Evolutionary conservation across 23 tunicate species (phyloP).

Genomic region (Botrylloides violaceus): DNA sequence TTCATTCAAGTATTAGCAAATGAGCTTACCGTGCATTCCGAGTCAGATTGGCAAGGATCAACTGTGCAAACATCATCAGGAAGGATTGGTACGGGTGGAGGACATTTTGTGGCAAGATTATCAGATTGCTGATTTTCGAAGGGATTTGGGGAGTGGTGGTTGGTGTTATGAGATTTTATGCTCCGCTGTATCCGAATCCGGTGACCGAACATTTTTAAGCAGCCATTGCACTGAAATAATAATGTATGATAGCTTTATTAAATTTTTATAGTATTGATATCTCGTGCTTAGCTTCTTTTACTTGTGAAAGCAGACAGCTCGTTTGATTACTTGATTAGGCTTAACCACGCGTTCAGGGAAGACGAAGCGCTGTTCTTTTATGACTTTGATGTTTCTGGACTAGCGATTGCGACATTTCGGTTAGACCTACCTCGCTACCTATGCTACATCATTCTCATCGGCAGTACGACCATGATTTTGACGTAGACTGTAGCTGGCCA

Average conservation of each 20-base stretch:
- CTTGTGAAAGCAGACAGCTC: too few species aligned
- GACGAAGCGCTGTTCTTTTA: too few species aligned
- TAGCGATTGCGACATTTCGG: too few species aligned
- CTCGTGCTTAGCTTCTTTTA: too few species aligned
- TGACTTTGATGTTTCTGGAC: too few species aligned
- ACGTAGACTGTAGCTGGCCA: too few species aligned
- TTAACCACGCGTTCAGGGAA: too few species aligned
- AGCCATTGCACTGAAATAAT: background rate
- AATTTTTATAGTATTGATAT: background rate
- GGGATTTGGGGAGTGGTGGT: background rate
- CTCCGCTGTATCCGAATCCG: background rate
- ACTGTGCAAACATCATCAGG: conserved; percentile 13
- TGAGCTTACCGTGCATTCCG: conserved; percentile 9
- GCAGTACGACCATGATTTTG: too few species aligned
- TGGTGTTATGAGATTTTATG: background rate
- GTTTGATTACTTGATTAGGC: too few species aligned
- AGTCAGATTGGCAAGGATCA: conserved; percentile 11
- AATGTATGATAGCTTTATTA: background rate
- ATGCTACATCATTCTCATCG: too few species aligned
- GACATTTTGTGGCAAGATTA: conserved; percentile 10
- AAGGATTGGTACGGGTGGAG: conserved; percentile 12
- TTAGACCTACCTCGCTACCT: too few species aligned
- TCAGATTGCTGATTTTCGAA: background rate
- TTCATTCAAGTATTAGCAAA: background rate
- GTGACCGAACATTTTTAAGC: conserved; percentile 7